A percentile compares a stretch with the other conserved stretches of the same genome.
Evolutionary conservation across 2,888 invertebrate genomes (phyloP).

Genomic region (Leptodirus hochenwartii): DNA sequence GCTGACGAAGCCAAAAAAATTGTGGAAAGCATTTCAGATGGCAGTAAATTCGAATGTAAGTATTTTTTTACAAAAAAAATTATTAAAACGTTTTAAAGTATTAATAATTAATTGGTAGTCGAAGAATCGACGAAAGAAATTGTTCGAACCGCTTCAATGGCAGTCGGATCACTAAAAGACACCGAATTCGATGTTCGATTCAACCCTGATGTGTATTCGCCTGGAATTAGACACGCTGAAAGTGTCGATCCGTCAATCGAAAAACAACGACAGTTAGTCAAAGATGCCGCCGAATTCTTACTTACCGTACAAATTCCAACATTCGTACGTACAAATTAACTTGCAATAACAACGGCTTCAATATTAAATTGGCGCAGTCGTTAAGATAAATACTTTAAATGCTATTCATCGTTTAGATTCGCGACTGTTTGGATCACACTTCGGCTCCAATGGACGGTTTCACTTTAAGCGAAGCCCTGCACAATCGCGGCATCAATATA

Average conservation of each 20-base stretch:
- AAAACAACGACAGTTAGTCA: constrained; percentile 76
- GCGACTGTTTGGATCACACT: constrained; percentile 79
- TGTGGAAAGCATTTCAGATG: constrained; percentile 73
- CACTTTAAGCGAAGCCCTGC: constrained; percentile 81
- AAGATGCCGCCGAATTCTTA: constrained; percentile 90
- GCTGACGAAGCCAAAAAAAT: constrained; percentile 83
- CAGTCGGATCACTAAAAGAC: constrained; percentile 88
- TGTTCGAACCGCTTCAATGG: constrained; percentile 73
- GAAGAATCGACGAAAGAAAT: constrained; percentile 78
- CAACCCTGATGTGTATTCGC: constrained; percentile 96
- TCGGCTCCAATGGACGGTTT: constrained; percentile 91
- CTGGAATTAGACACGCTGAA: constrained; percentile 73
- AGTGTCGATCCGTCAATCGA: constrained; percentile 44
- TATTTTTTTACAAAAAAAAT: constrained; percentile 12
- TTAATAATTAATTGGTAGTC: constrained; percentile 28
- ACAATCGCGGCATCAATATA: constrained; percentile 91
- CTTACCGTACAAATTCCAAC: constrained; percentile 87
- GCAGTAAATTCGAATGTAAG: constrained; percentile 56
- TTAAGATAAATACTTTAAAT: constrained; percentile 4
- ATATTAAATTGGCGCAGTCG: constrained; percentile 4
- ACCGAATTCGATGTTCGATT: constrained; percentile 94
- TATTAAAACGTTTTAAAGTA: background rate
- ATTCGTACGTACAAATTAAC: constrained; percentile 45
- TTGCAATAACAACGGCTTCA: background rate
- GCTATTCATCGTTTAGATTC: constrained; percentile 41